Base-by-base conservation (phyloP, 37 sponge, comb jelly and placozoan species). In the Eunapius fragilis region DNA sequence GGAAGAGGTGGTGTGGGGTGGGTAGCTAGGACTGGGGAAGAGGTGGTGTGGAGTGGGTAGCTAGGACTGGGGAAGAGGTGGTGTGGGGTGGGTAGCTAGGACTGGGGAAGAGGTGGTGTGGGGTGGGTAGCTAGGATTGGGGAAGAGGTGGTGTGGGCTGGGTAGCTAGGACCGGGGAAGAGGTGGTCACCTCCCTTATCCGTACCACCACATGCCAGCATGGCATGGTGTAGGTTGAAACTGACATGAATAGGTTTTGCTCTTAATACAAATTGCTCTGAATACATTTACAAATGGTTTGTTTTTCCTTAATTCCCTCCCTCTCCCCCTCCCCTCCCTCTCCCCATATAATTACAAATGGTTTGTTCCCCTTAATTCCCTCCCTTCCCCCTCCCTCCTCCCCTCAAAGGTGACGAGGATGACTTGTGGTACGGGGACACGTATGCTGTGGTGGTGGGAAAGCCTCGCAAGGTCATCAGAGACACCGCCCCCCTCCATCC, bases 381-480 rank as follows among this genome's bases (percentile, higher is more conserved):
- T 25, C 35, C 26, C 37, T 35, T 70, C 36, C 69, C 28, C 68
- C 50, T 77, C 76, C 69, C 30, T 76, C 30, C 34, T 78, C 50
- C 72, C 77, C 33, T 7, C 12, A 24, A 13, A 26, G 41, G 67
- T 10, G 58, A 50, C 69, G 28, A 31, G 28, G 73, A 72, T 31
- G 0, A 25, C 73, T 13, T 72, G 6, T 72, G 31, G 58, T 58
- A 58, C 22, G 71, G 86, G 37, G 90, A 90, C 68, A 41, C 85
- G 10, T 90, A 71, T 80, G 76, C 86, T 37, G 90, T 90, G 31
- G 45, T 75, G 12, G 70, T 48, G 22, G 80, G 84, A 3, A 33
- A 25, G 2, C 37, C 74, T 3, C 58, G 77, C 27, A 68, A 68
- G 25, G 10, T 13, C 31, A 0, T 75, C 35, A 3, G 30, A 1